phyloP scores from a whole-genome alignment of 1,140 invertebrate genomes.

The Lordiphosa clarofinis region DNA sequence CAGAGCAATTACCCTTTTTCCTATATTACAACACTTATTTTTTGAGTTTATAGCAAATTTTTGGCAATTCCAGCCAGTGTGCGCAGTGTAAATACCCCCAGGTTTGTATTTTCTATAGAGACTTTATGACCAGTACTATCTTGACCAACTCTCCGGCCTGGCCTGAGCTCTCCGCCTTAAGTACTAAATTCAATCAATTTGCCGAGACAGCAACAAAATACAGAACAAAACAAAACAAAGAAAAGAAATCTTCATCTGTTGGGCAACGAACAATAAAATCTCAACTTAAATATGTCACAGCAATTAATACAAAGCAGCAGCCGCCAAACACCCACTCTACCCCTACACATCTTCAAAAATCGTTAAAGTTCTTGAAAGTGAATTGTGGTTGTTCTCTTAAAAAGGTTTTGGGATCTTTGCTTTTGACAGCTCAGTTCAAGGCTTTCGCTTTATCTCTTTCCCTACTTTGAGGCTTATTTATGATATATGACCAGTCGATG shows the following conservation, averaged over 20 bases:
- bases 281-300: constrained; percentile 56
- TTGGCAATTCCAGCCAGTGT: no score
- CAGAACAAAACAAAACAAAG: constrained; percentile 26
- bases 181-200: constrained; percentile 61
- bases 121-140: constrained; percentile 35
- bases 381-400: constrained; percentile 5
- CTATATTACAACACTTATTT: no score
- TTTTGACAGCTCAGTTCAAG: constrained; percentile 38
- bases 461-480: constrained; percentile 2
- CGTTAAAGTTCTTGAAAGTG: constrained; percentile 17
- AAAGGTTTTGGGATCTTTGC: constrained; percentile 33
- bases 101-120: constrained; percentile 3
- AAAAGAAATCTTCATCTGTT: constrained; percentile 12
- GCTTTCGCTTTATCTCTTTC: background rate
- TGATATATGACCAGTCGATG: constrained; percentile 46
- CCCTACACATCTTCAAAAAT: constrained; percentile 10
- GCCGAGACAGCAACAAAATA: constrained; percentile 20
- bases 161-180: constrained; percentile 39
- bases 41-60: no score
- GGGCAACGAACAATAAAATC: constrained; percentile 44
- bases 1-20: no score
- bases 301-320: constrained; percentile 48
- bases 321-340: constrained; percentile 2
- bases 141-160: constrained; percentile 23
- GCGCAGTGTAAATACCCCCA: background rate